Evolutionary conservation across 64 coral and sea anemone genomes (phyloP).

Genomic region (Orbicella faveolata): DNA sequence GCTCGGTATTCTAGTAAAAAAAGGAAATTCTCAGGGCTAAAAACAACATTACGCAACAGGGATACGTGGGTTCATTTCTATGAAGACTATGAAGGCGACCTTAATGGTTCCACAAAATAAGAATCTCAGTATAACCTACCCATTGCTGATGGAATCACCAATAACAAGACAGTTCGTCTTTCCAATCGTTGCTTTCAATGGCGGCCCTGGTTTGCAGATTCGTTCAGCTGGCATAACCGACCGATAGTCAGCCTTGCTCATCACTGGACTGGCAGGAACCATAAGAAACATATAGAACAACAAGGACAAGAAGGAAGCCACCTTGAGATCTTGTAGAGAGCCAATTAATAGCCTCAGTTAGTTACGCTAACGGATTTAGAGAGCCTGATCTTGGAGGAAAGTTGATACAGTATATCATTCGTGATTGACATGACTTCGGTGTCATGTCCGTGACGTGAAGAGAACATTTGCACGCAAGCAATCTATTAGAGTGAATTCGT

Average conservation of each 20-base stretch:
- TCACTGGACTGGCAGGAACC: background rate
- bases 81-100: background rate
- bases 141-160: constrained; percentile 84
- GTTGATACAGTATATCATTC: too few species aligned
- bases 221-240: constrained; percentile 23
- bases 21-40: too few species aligned
- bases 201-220: constrained; percentile 82
- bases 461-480: too few species aligned
- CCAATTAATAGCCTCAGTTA: too few species aligned
- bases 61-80: background rate
- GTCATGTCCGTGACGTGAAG: too few species aligned
- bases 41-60: too few species aligned
- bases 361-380: too few species aligned
- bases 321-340: background rate
- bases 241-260: background rate
- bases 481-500: too few species aligned
- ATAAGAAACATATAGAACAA: background rate
- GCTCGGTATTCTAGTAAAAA: too few species aligned
- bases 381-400: too few species aligned
- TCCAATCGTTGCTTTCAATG: background rate
- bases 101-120: background rate
- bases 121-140: constrained; percentile 29
- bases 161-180: constrained; percentile 77
- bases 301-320: background rate
- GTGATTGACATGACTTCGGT: too few species aligned